Conservation (phyloP, 2,113 vertebrate genomes). For the Megalops atlanticus region DNA sequence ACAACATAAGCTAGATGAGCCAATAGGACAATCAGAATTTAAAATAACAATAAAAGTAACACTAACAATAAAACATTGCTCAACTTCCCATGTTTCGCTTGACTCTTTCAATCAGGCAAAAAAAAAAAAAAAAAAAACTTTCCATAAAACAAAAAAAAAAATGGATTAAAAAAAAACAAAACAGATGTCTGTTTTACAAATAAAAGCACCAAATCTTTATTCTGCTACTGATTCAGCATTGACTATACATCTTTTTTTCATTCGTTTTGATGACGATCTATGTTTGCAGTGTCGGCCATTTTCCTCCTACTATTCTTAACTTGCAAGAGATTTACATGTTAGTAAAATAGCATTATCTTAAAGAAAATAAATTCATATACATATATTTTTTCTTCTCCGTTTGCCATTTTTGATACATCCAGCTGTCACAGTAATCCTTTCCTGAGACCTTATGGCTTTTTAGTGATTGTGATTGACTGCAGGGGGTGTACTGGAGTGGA, state of each 20-base stretch:
- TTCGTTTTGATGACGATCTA: slow-evolving; percentile 10
- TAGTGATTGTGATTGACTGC: background rate
- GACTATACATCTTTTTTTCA: slow-evolving; percentile 36
- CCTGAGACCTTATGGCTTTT: slow-evolving; percentile 52
- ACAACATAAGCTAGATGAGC: slow-evolving; percentile 53
- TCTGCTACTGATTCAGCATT: slow-evolving; percentile 42
- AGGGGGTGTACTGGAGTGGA: background rate
- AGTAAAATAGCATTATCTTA: slow-evolving; percentile 69
- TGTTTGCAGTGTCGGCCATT: slow-evolving; percentile 20
- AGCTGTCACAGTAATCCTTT: slow-evolving; percentile 53
- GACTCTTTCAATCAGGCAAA: slow-evolving; percentile 28
- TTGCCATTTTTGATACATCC: slow-evolving; percentile 40
- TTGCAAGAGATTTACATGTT: slow-evolving; percentile 53
- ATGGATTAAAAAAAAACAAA: slow-evolving; percentile 34
- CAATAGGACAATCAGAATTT: slow-evolving; percentile 30
- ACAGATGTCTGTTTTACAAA: slow-evolving; percentile 48
- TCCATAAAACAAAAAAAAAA: slow-evolving; percentile 24
- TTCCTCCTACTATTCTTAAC: slow-evolving; percentile 37
- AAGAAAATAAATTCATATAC: slow-evolving; percentile 65
- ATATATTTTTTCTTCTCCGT: slow-evolving; percentile 40
- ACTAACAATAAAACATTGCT: slow-evolving; percentile 41
- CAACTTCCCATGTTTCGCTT: slow-evolving; percentile 33
- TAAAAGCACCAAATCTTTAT: slow-evolving; percentile 29
- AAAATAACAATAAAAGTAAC: slow-evolving; percentile 37
- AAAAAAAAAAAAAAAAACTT: slow-evolving; percentile 26